These are phyloP conservation scores for Tyrophagus putrescentiae DNA, from an alignment of 1,140 invertebrate genomes.

Conservation along the genomic window DNA sequence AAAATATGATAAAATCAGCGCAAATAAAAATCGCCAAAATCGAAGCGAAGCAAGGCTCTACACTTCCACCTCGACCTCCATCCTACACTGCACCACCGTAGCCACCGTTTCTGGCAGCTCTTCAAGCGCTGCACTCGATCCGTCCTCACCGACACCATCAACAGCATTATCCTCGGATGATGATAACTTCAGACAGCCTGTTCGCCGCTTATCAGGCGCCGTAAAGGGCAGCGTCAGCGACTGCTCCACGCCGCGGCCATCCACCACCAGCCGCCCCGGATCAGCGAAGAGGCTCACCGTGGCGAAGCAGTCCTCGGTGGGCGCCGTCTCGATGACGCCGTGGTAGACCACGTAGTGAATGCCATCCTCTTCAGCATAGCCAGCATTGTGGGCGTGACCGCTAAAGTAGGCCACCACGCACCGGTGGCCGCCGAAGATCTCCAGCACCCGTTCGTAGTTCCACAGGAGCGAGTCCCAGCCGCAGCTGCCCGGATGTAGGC, in stretches of 20 bases:
- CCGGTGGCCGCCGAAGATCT: constrained; percentile 26
- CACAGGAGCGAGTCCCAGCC: constrained; percentile 29
- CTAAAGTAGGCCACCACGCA: constrained; percentile 31
- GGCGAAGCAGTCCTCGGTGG: constrained; percentile 29
- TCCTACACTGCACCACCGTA: too few species aligned
- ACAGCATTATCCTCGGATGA: too few species aligned
- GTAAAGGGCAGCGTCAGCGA: too few species aligned
- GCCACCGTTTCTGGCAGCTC: too few species aligned
- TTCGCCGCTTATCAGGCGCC: too few species aligned
- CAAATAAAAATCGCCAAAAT: too few species aligned
- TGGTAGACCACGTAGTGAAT: constrained; percentile 32
- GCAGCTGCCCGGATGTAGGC: constrained; percentile 27
- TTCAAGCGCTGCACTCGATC: too few species aligned
- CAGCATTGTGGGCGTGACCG: constrained; percentile 32
- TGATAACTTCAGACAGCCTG: too few species aligned
- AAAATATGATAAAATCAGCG: too few species aligned
- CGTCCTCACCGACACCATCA: too few species aligned
- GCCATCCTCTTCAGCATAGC: constrained; percentile 27
- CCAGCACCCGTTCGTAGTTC: constrained; percentile 32
- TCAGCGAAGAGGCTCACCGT: constrained; percentile 30
- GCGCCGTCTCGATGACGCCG: constrained; percentile 31
- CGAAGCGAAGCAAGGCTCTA: too few species aligned
- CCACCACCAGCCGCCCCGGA: constrained; percentile 20
- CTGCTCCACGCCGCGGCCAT: constrained; percentile 26
- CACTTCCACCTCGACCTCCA: too few species aligned